A percentile compares a stretch with the other conserved stretches of the same genome.
phyloP scores from a whole-genome alignment of 2,113 vertebrate genomes.

The Taxidea taxus region DNA sequence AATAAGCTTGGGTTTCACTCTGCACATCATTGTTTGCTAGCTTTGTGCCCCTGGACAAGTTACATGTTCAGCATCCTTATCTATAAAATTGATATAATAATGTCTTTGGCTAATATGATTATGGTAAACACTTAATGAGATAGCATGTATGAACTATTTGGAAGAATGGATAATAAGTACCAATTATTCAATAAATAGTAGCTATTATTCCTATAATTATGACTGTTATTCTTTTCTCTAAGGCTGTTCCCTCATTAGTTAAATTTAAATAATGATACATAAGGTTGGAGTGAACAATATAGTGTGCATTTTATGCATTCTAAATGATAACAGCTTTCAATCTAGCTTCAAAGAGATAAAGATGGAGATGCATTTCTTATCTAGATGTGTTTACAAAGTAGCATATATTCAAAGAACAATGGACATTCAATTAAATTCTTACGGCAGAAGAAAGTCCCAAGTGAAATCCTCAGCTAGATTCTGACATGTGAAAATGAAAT shows the following conservation, averaged over 20 bases:
- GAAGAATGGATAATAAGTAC: background rate
- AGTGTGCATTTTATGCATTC: background rate
- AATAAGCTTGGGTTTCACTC: background rate
- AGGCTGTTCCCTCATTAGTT: slow-evolving; percentile 27
- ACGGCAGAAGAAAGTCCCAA: background rate
- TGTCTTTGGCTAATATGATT: background rate
- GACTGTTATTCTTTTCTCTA: slow-evolving; percentile 2
- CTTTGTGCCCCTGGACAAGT: background rate
- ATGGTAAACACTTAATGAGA: background rate
- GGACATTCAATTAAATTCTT: background rate
- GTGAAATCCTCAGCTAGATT: background rate
- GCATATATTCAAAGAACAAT: background rate
- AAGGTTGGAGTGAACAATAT: slow-evolving; percentile 3
- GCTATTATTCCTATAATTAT: slow-evolving; percentile 2
- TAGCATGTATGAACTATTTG: background rate
- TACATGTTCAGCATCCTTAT: background rate
- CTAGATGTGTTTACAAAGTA: background rate
- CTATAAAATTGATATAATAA: background rate
- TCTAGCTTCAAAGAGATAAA: background rate
- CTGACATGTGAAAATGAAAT: background rate
- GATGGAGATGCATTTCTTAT: background rate
- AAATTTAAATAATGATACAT: slow-evolving; percentile 26
- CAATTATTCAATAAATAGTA: slow-evolving; percentile 17
- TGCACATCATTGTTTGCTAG: background rate
- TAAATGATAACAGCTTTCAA: background rate